Percentiles rank a stretch among this genome's conserved stretches.
These are phyloP conservation scores for Physeter macrocephalus DNA, from an alignment of 2,113 vertebrate species.

Conservation along the genomic window DNA sequence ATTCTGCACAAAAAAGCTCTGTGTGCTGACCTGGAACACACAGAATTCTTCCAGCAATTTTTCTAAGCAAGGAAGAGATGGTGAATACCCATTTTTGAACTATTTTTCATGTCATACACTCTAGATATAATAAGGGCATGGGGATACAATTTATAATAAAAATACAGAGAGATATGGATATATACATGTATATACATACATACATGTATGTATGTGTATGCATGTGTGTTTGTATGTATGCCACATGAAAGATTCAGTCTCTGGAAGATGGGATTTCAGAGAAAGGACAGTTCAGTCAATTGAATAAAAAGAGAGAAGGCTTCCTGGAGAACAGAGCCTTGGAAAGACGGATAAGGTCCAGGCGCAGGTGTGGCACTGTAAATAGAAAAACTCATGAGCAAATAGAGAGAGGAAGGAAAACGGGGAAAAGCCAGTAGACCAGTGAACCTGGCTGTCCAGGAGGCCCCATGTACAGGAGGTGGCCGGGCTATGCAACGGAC, in stretches of 20 bases:
- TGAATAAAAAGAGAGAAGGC: background rate
- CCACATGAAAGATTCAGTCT: background rate
- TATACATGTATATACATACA: background rate
- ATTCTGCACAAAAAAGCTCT: background rate
- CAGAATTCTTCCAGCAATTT: background rate
- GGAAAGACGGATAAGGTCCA: background rate
- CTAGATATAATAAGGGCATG: background rate
- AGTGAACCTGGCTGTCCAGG: background rate
- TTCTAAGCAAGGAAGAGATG: background rate
- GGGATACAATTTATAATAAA: background rate
- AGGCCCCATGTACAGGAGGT: background rate
- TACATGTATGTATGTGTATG: background rate
- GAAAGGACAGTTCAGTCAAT: background rate
- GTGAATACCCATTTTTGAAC: background rate
- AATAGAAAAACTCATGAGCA: background rate
- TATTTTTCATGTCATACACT: background rate
- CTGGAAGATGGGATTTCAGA: background rate
- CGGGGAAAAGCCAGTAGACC: background rate
- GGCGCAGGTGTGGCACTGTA: background rate
- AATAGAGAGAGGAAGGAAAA: background rate
- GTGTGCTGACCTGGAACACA: background rate
- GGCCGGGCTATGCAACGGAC: background rate
- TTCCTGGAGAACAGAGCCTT: background rate
- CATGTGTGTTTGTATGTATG: background rate
- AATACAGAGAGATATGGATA: background rate